phyloP scores from a whole-genome alignment of 2,888 invertebrate species.

The Tiphia femorata region DNA sequence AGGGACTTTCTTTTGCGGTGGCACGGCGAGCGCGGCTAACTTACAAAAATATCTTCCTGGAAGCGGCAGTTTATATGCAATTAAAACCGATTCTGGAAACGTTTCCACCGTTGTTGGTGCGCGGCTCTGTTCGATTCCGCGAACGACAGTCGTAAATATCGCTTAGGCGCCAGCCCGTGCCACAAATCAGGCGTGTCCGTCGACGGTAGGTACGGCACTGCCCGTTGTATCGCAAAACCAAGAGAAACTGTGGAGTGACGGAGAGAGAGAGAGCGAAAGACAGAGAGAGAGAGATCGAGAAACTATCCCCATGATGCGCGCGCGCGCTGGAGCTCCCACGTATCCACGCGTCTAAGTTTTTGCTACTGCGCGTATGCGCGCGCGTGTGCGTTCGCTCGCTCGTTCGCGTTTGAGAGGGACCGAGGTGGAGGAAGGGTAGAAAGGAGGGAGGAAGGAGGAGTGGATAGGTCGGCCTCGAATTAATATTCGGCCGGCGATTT shows the following conservation, averaged over 20 bases:
- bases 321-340: too few relatives aligned
- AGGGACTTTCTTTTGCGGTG: too few relatives aligned
- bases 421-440: not conserved
- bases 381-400: not conserved
- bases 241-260: constrained; percentile 32
- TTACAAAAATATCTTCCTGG: constrained; percentile 20
- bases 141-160: constrained; percentile 60
- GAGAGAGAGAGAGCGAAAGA: constrained; percentile 14
- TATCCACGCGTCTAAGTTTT: too few relatives aligned
- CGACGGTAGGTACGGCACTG: constrained; percentile 35
- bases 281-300: constrained; percentile 1
- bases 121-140: constrained; percentile 42
- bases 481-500: constrained; percentile 67
- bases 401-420: constrained; percentile 2
- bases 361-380: constrained; percentile 33
- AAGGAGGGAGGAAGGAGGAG: not conserved
- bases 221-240: constrained; percentile 61
- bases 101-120: constrained; percentile 2
- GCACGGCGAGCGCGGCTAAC: not conserved
- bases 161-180: constrained; percentile 52
- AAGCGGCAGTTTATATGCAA: constrained; percentile 29
- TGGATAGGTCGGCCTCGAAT: constrained; percentile 45
- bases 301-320: too few relatives aligned
- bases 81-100: constrained; percentile 31
- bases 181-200: constrained; percentile 52